phyloP scores from a whole-genome alignment of 2,797 vertebrate genomes.

The Malurus splendens region DNA sequence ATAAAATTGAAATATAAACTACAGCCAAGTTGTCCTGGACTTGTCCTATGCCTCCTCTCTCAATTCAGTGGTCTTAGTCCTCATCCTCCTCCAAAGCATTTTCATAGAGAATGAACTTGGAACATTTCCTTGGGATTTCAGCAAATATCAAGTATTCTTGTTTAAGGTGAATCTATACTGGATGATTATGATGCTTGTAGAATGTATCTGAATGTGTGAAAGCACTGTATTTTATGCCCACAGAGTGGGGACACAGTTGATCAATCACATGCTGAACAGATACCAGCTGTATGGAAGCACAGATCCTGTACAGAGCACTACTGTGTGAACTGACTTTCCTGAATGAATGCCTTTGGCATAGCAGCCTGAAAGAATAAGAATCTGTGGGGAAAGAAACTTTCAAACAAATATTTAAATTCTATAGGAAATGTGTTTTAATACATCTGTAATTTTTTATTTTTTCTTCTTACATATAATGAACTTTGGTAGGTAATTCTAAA shows the following conservation, averaged over 20 bases:
- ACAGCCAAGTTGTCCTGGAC: not conserved
- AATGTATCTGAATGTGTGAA: not conserved
- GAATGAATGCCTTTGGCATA: not conserved
- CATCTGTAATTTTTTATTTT: not conserved
- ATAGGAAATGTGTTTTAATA: not conserved
- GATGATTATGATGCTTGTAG: not conserved
- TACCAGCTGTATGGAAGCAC: not conserved
- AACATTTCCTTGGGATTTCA: not conserved
- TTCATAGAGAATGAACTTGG: not conserved
- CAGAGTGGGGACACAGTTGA: not conserved
- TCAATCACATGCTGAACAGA: not conserved
- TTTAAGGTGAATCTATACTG: not conserved
- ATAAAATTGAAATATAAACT: not conserved
- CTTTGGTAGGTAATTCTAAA: not conserved
- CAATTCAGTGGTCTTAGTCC: not conserved
- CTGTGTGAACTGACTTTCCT: not conserved
- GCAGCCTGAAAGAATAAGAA: not conserved
- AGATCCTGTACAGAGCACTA: not conserved
- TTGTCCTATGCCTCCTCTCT: not conserved
- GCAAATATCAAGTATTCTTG: not conserved
- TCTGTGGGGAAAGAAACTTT: not conserved
- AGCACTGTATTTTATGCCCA: not conserved
- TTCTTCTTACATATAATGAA: not conserved
- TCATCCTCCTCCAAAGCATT: not conserved
- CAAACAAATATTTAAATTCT: not conserved